Base-by-base conservation (phyloP, 2,113 vertebrate genomes). In the Apistogramma diplotaenia region DNA sequence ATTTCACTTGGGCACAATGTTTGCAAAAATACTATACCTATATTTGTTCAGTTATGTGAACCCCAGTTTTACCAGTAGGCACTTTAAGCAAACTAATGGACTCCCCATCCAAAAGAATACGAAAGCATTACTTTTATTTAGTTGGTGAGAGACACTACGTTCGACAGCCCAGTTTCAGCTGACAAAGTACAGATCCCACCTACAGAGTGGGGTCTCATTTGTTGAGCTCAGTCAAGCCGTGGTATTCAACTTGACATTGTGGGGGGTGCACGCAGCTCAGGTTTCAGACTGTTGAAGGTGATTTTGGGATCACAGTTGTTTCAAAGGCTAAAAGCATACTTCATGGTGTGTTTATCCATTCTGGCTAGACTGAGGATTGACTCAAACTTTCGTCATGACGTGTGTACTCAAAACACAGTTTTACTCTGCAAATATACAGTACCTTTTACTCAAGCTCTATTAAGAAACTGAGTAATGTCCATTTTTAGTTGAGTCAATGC, bases 211-310 rank as follows among this genome's bases (percentile, higher is more conserved):
- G 91, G 89, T 90, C 86, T 93, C 91, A 72, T 90, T 91, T 89
- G 87, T 86, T 81, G 76, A 84, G 82, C 74, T 83, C 77, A 60
- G 84, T 76, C 76, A 75, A 82, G 81, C 84, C 46, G 46, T 29
- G 80, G 82, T 70, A 86, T 92, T 91, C 89, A 84, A 83, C 89
- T 90, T 92, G 85, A 88, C 77, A n/a, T 90, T 87, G 87, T 82
- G 81, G 91, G 90, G 92, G 88, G 80, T 79, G 83, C 75, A 37
- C 59, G 35, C 18, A 61, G 89, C 89, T 94, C 91, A 79, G 85
- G 87, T 95, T 95, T 93, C 94, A 92, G 87, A 91, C 85, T 88
- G 92, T 92, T 82, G 71, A 89, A 89, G 89, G 93, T 92, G 93
- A 91, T 91, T 93, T 92, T 83, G 82, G 91, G 92, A 93, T 94